These are phyloP conservation scores for Chelonia mydas DNA, from an alignment of 2,797 vertebrate genomes.

Conservation along the genomic window DNA sequence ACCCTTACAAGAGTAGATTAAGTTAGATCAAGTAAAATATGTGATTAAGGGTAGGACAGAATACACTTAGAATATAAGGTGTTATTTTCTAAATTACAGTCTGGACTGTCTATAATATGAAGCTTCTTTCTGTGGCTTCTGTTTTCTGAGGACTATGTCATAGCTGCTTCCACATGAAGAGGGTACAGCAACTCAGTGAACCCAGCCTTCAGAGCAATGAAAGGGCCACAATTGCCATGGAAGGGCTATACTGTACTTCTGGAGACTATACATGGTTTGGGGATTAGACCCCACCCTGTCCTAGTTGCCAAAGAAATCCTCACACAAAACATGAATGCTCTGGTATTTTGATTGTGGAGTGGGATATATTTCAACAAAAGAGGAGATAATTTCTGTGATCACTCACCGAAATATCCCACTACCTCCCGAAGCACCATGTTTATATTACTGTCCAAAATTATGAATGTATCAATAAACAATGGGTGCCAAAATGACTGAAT, in stretches of 20 bases:
- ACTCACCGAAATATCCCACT: neutral
- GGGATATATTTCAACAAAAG: neutral
- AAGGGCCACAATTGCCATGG: neutral
- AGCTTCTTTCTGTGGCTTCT: neutral
- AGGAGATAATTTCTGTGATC: neutral
- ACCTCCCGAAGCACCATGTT: neutral
- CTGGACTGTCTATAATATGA: neutral
- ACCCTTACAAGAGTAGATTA: neutral
- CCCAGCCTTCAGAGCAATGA: neutral
- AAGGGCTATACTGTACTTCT: neutral
- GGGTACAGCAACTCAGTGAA: neutral
- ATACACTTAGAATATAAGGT: neutral
- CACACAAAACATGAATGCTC: neutral
- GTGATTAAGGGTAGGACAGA: neutral
- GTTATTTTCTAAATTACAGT: neutral
- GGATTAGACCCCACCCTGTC: neutral
- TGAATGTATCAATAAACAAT: neutral
- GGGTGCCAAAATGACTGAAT: neutral
- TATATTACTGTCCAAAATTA: neutral
- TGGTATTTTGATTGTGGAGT: fast-evolving
- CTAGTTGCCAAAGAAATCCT: neutral
- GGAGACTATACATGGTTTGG: neutral
- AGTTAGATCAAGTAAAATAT: neutral
- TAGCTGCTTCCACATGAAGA: neutral
- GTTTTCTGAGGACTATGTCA: neutral